Conservation (phyloP, 2,113 vertebrate species). For the Oxygymnocypris stewartii region DNA sequence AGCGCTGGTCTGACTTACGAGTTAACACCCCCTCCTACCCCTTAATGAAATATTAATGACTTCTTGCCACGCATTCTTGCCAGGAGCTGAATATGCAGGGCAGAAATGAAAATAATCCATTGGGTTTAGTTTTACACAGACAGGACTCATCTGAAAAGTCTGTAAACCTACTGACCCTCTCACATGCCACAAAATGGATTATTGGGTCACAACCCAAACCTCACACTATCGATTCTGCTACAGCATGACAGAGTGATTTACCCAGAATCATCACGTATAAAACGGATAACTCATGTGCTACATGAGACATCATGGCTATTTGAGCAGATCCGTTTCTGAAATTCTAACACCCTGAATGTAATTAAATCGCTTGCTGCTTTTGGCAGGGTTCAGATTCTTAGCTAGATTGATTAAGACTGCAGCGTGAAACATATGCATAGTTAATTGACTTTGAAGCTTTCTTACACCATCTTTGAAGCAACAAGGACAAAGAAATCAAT, state of each 20-base stretch:
- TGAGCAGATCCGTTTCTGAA: slow-evolving; percentile 13
- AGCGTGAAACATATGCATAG: neutral
- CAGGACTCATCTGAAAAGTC: slow-evolving; percentile 33
- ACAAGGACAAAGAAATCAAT: neutral
- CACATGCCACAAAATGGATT: slow-evolving; percentile 27
- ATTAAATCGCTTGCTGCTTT: slow-evolving; percentile 26
- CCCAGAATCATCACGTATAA: neutral
- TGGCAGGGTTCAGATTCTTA: slow-evolving; percentile 12
- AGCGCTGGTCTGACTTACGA: neutral
- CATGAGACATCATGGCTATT: neutral
- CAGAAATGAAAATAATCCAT: slow-evolving; percentile 9
- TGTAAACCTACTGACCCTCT: slow-evolving; percentile 18
- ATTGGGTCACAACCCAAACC: slow-evolving; percentile 19
- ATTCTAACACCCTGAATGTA: slow-evolving; percentile 16
- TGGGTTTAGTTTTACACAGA: slow-evolving; percentile 24
- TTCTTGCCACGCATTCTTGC: slow-evolving; percentile 31
- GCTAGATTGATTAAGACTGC: slow-evolving; percentile 28
- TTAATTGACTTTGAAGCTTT: slow-evolving; percentile 1
- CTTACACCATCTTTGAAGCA: neutral
- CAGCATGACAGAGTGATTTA: slow-evolving; percentile 9
- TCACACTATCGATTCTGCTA: slow-evolving; percentile 22
- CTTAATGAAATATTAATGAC: slow-evolving; percentile 46
- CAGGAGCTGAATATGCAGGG: neutral
- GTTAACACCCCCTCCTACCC: slow-evolving; percentile 9
- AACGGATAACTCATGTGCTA: neutral